These are phyloP conservation scores for Aplodontia rufa DNA, from an alignment of 2,113 vertebrate genomes.

Conservation along the genomic window DNA sequence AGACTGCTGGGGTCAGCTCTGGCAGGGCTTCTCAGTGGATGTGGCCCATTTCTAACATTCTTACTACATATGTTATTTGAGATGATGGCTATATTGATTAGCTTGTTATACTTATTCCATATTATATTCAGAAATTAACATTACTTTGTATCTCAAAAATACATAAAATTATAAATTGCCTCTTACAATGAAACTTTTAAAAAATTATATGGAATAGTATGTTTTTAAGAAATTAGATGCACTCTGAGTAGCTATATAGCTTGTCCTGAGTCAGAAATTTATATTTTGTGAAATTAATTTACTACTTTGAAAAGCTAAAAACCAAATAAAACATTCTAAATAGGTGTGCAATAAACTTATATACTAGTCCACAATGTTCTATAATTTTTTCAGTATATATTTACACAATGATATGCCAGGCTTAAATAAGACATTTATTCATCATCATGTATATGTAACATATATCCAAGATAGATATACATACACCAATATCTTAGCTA, in stretches of 20 bases:
- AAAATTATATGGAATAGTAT: neutral
- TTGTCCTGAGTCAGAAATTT: neutral
- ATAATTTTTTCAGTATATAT: neutral
- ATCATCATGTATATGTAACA: neutral
- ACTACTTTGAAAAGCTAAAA: neutral
- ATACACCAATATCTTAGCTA: neutral
- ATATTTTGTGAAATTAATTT: slow-evolving; percentile 5
- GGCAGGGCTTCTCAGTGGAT: too few species aligned
- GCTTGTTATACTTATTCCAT: neutral
- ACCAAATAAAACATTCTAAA: neutral
- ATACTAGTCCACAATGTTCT: neutral
- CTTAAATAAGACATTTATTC: neutral
- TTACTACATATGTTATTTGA: neutral
- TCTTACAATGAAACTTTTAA: neutral
- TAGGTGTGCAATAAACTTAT: neutral
- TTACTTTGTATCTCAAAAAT: neutral
- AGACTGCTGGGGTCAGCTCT: too few species aligned
- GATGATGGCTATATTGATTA: neutral
- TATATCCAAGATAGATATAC: neutral
- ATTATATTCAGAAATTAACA: neutral
- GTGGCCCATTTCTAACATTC: neutral
- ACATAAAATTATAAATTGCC: neutral
- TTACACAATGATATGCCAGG: neutral
- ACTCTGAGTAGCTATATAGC: neutral
- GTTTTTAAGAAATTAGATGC: neutral